phyloP scores from a whole-genome alignment of 1,140 invertebrate species.

The Caenorhabditis remanei region DNA sequence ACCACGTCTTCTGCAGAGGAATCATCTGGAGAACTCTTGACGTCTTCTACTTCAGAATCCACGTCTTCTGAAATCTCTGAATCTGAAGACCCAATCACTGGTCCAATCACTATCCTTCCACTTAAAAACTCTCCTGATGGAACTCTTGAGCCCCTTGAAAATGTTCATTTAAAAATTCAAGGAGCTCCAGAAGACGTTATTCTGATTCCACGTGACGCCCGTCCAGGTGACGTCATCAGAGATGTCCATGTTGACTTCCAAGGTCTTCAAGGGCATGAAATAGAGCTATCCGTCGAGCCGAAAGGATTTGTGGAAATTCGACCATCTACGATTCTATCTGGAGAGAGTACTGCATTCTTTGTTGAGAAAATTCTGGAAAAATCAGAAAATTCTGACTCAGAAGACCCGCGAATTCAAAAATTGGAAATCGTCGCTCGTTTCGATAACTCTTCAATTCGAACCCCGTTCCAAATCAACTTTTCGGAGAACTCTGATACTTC shows the following conservation, averaged over 20 bases:
- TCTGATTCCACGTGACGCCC: neutral
- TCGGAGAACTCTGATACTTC: neutral
- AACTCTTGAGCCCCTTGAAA: neutral
- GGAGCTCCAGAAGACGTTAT: slow-evolving; percentile 11
- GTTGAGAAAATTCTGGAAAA: neutral
- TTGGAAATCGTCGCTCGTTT: neutral
- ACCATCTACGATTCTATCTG: neutral
- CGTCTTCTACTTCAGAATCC: neutral
- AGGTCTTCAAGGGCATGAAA: neutral
- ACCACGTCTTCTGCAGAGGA: neutral
- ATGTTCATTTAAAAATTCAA: neutral
- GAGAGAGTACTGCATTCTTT: neutral
- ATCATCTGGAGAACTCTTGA: neutral
- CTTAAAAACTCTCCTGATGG: neutral
- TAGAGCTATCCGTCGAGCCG: slow-evolving; percentile 2
- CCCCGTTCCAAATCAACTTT: neutral
- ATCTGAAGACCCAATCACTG: neutral
- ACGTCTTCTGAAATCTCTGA: neutral
- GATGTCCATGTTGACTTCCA: neutral
- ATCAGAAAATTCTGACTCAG: neutral
- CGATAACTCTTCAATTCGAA: neutral
- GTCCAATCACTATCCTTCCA: neutral
- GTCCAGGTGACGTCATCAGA: slow-evolving; percentile 25
- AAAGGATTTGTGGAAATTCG: neutral
- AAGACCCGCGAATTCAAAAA: neutral